A percentile compares a stretch with the other conserved stretches of the same genome.
Conservation (phyloP, 1,140 invertebrate species). For the Drosophila parabipectinata region DNA sequence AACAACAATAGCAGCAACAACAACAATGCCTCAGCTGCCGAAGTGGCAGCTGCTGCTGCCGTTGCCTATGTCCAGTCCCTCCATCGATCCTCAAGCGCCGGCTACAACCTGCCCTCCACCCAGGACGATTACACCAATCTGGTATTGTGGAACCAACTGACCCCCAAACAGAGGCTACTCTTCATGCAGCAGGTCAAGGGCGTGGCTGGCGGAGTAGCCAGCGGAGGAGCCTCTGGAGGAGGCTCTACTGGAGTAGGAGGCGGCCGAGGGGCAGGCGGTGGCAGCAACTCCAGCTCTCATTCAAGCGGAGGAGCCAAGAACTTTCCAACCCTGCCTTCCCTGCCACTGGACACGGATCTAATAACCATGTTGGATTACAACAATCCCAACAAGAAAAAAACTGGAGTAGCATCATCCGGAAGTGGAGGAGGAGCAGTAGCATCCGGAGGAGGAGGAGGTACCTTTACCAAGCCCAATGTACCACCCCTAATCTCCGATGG, state of each 20-base stretch:
- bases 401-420: conserved; percentile 13
- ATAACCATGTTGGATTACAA: conserved; percentile 83
- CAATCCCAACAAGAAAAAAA: conserved; percentile 64
- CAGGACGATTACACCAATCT: conserved; percentile 73
- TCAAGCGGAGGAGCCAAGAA: conserved; percentile 12
- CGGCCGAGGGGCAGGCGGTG: neutral
- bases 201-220: neutral
- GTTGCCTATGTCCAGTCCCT: conserved; percentile 51
- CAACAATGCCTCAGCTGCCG: conserved; percentile 41
- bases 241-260: conserved; percentile 8
- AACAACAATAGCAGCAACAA: conserved; percentile 43
- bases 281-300: neutral
- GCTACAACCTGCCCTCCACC: conserved; percentile 67
- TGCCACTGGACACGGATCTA: conserved; percentile 75
- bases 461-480: conserved; percentile 75
- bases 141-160: conserved; percentile 78
- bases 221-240: neutral
- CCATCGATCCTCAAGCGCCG: too few relatives aligned
- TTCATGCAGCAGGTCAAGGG: conserved; percentile 76
- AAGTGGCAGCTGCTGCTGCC: conserved; percentile 50
- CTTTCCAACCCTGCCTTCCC: conserved; percentile 70
- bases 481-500: conserved; percentile 67
- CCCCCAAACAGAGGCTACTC: conserved; percentile 64
- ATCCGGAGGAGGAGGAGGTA: conserved; percentile 26
- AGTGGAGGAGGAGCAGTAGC: neutral